Percentiles rank a stretch among this genome's conserved stretches.
These are phyloP conservation scores for Herpetotheres cachinnans DNA, from an alignment of 2,113 vertebrate genomes.

Conservation along the genomic window DNA sequence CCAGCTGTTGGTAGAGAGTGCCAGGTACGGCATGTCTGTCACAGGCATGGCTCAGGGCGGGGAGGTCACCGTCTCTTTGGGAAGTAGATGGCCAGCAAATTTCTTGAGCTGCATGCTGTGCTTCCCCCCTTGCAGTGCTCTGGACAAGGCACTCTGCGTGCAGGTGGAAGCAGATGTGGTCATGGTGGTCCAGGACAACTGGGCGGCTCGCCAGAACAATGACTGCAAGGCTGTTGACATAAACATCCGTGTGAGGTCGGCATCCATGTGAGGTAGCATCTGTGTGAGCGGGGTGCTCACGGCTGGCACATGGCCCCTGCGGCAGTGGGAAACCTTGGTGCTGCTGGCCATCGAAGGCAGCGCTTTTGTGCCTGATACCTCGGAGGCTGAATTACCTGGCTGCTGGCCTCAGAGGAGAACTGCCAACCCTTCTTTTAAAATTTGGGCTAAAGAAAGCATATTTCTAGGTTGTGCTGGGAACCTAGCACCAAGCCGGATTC, in stretches of 20 bases:
- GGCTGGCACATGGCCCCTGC: fast-evolving
- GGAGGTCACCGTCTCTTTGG: not conserved
- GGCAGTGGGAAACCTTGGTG: not conserved
- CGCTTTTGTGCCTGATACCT: fast-evolving
- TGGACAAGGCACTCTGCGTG: not conserved
- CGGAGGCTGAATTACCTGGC: fast-evolving
- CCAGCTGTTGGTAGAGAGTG: slow-evolving; percentile 46
- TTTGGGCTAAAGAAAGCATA: not conserved
- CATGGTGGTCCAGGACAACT: not conserved
- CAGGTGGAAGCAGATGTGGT: slow-evolving; percentile 37
- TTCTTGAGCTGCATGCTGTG: not conserved
- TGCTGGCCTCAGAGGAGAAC: fast-evolving
- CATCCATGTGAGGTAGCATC: not conserved
- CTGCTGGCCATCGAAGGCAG: not conserved
- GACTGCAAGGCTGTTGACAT: slow-evolving; percentile 51
- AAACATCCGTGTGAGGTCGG: slow-evolving; percentile 28
- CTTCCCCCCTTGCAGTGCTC: not conserved
- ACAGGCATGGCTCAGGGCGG: fast-evolving
- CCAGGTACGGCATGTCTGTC: not conserved
- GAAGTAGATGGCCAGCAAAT: not conserved
- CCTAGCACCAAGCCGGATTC: fast-evolving
- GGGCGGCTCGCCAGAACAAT: not conserved
- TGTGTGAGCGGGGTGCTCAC: fast-evolving
- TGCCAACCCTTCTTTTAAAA: not conserved
- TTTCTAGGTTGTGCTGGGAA: not conserved